Evolutionary conservation across 92 coral and sea anemone species (phyloP).

Genomic region (Zoanthus solanderi): DNA sequence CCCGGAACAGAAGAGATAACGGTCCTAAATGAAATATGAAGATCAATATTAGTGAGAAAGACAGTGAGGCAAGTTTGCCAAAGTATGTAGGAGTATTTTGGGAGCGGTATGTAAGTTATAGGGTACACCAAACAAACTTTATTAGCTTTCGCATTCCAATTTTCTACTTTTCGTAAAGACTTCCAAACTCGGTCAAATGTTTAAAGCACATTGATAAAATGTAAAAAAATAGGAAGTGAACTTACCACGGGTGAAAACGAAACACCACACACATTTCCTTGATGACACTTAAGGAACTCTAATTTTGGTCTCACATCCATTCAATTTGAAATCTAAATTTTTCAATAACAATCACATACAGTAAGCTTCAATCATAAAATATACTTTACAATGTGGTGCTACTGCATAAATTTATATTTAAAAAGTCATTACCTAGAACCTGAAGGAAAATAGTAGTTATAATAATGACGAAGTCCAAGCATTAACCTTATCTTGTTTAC

Average conservation of each 20-base stretch:
- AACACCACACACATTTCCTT: conserved; percentile 88
- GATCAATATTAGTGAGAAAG: not conserved
- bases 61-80: not conserved
- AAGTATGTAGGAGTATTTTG: too few species aligned
- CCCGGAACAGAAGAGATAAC: conserved; percentile 91
- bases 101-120: not conserved
- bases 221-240: not conserved
- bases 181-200: not conserved
- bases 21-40: conserved; percentile 60
- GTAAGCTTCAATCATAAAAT: not conserved
- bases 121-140: not conserved
- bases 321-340: not conserved
- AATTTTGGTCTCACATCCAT: conserved; percentile 80
- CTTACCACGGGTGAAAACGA: conserved; percentile 92
- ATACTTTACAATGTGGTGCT: not conserved
- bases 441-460: not conserved
- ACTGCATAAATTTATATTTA: not conserved
- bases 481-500: too few species aligned
- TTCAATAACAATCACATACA: not conserved
- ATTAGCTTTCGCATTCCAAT: not conserved
- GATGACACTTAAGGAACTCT: conserved; percentile 83
- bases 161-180: not conserved
- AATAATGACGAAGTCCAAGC: too few species aligned
- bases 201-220: not conserved
- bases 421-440: not conserved